Percentiles rank a stretch among this genome's conserved stretches.
These are phyloP conservation scores for rat (Rattus norvegicus) DNA, from an alignment of 2,113 vertebrate genomes.

Conservation along the genomic window GRCr8 NC_086020.1:108107501-108108000, in stretches of 20 bases:
- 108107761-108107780: not conserved
- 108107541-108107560: not conserved
- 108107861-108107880: not conserved
- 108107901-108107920: not conserved
- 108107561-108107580: not conserved
- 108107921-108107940: not conserved
- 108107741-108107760: not conserved
- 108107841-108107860: not conserved
- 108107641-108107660: not conserved
- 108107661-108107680: not conserved
- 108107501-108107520: not conserved
- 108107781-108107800: not conserved
- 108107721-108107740: not conserved
- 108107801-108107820: not conserved
- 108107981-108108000: not conserved
- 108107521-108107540: not conserved
- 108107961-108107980: not conserved
- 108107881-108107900: not conserved
- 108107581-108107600: not conserved
- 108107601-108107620: not conserved
- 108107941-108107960: not conserved
- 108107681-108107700: not conserved
- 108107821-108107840: not conserved
- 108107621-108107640: not conserved
- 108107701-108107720: not conserved